Conservation (phyloP, 1,140 invertebrate species). For the Calliopsis andreniformis region DNA sequence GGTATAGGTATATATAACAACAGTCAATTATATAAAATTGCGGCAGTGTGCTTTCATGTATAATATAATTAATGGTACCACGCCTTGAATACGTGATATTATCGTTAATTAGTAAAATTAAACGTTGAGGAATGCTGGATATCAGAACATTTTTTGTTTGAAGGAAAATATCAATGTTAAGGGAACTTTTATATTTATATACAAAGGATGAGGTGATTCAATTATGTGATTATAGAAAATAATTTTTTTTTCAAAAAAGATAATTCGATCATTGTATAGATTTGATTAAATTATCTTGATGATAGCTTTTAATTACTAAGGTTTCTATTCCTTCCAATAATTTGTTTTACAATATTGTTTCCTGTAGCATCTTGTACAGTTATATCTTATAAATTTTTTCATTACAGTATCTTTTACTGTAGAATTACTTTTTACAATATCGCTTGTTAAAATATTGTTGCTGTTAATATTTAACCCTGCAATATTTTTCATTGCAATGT, state of each 20-base stretch:
- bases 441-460: not conserved
- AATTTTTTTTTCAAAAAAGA: not conserved
- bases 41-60: slow-evolving; percentile 74
- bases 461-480: not conserved
- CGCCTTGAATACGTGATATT: slow-evolving; percentile 37
- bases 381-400: no score
- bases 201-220: slow-evolving; percentile 1
- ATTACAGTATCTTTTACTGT: not conserved
- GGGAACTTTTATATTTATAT: not conserved
- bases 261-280: not conserved
- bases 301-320: not conserved
- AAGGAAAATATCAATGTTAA: not conserved
- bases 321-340: not conserved
- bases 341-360: not conserved
- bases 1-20: slow-evolving; percentile 69
- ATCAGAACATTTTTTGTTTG: not conserved
- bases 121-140: slow-evolving; percentile 57
- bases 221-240: no score
- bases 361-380: not conserved
- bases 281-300: not conserved
- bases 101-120: slow-evolving; percentile 57
- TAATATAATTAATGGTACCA: slow-evolving; percentile 61
- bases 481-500: not conserved
- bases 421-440: not conserved
- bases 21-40: slow-evolving; percentile 74